Evolutionary conservation across 2,888 invertebrate genomes (phyloP).

Genomic region (Habrosyne pyritoides): DNA sequence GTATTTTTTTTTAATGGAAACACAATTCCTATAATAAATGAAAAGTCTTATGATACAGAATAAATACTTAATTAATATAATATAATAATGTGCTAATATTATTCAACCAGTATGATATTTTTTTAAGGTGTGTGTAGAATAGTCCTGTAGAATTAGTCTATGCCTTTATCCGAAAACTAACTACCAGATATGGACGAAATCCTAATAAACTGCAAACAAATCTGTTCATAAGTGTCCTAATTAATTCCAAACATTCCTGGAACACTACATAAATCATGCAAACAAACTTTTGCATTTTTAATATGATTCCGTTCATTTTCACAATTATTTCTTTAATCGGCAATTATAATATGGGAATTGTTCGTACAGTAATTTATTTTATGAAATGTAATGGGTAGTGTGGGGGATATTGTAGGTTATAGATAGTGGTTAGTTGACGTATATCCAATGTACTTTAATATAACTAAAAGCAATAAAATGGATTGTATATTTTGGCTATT

Average conservation of each 20-base stretch:
- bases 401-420: neutral
- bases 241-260: neutral
- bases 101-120: slow-evolving; percentile 17
- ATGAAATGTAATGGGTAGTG: neutral
- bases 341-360: neutral
- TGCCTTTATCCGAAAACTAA: neutral
- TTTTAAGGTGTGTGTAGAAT: slow-evolving; percentile 29
- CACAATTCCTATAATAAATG: neutral
- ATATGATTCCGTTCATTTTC: neutral
- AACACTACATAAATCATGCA: neutral
- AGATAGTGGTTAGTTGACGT: neutral
- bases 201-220: too few relatives aligned
- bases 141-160: slow-evolving; percentile 11
- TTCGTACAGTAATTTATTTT: neutral
- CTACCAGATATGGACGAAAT: too few relatives aligned
- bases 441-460: neutral
- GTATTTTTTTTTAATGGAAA: neutral
- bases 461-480: neutral
- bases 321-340: neutral
- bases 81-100: slow-evolving; percentile 3
- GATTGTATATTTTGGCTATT: neutral
- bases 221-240: too few relatives aligned
- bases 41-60: slow-evolving; percentile 35
- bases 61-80: slow-evolving; percentile 9
- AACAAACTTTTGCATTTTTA: too few relatives aligned